phyloP scores from a whole-genome alignment of 1,140 invertebrate species.

The Drosophila takahashii region DNA sequence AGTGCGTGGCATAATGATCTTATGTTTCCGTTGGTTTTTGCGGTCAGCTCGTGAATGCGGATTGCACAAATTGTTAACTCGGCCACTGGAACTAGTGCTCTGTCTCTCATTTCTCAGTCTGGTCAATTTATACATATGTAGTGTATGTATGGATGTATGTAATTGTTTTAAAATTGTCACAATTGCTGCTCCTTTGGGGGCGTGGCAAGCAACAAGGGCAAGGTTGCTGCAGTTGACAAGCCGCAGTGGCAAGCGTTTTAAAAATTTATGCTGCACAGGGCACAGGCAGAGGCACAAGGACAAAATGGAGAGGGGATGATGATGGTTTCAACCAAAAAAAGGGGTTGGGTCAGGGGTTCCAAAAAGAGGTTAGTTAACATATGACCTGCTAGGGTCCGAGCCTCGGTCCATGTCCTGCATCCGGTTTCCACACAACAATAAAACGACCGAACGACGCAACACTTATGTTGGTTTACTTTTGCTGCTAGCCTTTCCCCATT shows the following conservation, averaged over 20 bases:
- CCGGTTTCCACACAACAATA: conserved; percentile 56
- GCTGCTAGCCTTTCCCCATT: conserved; percentile 12
- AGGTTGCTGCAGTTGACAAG: conserved; percentile 78
- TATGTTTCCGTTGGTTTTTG: conserved; percentile 65
- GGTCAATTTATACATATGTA: conserved; percentile 2
- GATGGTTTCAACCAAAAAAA: background rate
- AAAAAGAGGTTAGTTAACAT: conserved; percentile 66
- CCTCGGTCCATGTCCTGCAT: conserved; percentile 18
- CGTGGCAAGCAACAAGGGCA: conserved; percentile 70
- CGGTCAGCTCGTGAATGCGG: conserved; percentile 43
- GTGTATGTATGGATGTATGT: conserved; percentile 13
- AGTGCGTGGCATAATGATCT: conserved; percentile 72
- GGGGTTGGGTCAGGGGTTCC: background rate
- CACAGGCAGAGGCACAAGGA: conserved; percentile 56
- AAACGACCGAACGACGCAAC: conserved; percentile 74
- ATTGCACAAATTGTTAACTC: conserved; percentile 50
- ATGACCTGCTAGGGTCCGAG: conserved; percentile 52
- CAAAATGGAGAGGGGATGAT: conserved; percentile 22
- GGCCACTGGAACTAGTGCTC: conserved; percentile 6
- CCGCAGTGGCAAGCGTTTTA: conserved; percentile 57
- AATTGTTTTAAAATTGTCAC: conserved; percentile 55
- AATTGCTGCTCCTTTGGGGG: conserved; percentile 35
- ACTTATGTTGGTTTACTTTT: conserved; percentile 80
- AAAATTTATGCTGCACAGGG: conserved; percentile 68
- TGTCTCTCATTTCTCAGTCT: background rate